These are phyloP conservation scores for Solenopsis fugax DNA, from an alignment of 1,140 invertebrate species.

Conservation along the genomic window DNA sequence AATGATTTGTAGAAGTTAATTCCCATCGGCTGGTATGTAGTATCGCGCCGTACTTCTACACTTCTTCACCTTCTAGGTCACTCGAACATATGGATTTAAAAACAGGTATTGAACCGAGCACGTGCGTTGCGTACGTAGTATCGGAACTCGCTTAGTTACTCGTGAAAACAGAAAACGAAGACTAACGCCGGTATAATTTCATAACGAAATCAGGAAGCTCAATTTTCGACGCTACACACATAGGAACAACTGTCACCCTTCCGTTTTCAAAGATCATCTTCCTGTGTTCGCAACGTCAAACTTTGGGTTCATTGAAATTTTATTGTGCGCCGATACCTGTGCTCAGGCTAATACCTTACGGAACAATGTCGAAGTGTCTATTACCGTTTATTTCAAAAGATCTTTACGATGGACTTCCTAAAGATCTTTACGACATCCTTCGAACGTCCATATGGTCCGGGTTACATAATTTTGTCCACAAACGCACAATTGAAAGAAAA, in stretches of 20 bases:
- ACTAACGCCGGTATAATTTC: not conserved
- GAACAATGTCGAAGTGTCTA: not conserved
- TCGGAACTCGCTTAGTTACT: conserved; percentile 5
- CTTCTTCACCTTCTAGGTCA: conserved; percentile 11
- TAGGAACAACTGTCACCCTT: not conserved
- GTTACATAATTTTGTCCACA: conserved; percentile 9
- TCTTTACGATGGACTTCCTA: not conserved
- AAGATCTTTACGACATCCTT: not conserved
- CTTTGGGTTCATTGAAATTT: not conserved
- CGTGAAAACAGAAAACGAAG: not conserved
- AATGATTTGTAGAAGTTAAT: conserved; percentile 61
- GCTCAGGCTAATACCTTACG: not conserved
- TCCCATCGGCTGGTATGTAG: not conserved
- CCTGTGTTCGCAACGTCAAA: not conserved
- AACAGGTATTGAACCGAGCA: not conserved
- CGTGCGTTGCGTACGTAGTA: not conserved
- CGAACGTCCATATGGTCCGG: not conserved
- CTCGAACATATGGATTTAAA: conserved; percentile 18
- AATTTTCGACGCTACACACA: not conserved
- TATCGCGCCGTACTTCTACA: not conserved
- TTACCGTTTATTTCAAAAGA: not conserved
- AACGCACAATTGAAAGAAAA: not conserved
- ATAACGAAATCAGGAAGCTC: not conserved
- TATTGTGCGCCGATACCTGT: not conserved
- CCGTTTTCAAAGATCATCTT: not conserved